Evolutionary conservation across 2,113 vertebrate species (phyloP).

Genomic region (Ochotona curzoniae): DNA sequence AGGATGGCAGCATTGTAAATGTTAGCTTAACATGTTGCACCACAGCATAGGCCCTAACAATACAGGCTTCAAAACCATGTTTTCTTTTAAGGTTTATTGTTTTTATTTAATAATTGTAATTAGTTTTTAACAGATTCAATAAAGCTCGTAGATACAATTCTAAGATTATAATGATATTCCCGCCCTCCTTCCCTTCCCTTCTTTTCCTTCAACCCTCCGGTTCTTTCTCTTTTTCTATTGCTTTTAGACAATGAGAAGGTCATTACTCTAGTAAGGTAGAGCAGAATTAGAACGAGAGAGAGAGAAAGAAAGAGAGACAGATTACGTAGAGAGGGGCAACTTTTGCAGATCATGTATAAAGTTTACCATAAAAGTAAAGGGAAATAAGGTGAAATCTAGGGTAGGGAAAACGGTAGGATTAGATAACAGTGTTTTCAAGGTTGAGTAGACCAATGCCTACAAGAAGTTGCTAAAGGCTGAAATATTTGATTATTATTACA

Average conservation of each 20-base stretch:
- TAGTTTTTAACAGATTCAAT: too few species aligned
- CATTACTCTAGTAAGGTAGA: not conserved
- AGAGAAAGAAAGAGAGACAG: not conserved
- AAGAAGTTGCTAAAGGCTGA: slow-evolving; percentile 48
- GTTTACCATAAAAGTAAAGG: not conserved
- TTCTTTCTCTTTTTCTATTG: too few species aligned
- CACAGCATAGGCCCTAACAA: too few species aligned
- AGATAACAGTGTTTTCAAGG: slow-evolving; percentile 40
- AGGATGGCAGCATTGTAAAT: too few species aligned
- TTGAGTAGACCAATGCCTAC: not conserved
- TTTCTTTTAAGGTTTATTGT: too few species aligned
- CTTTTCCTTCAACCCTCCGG: too few species aligned
- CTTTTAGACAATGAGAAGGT: not conserved
- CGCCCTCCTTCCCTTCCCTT: too few species aligned
- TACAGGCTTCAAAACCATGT: too few species aligned
- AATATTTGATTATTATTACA: slow-evolving; percentile 32
- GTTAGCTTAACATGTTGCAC: too few species aligned
- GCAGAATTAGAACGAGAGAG: slow-evolving; percentile 14
- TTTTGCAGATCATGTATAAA: not conserved
- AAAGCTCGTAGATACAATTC: too few species aligned
- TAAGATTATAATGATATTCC: too few species aligned
- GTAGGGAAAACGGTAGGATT: not conserved
- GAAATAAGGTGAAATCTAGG: not conserved
- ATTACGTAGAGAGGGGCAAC: not conserved
- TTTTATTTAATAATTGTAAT: too few species aligned